Conservation (phyloP, 30 jellyfish, hydroid and myxozoan genomes). For the Sanderia malayensis region DNA sequence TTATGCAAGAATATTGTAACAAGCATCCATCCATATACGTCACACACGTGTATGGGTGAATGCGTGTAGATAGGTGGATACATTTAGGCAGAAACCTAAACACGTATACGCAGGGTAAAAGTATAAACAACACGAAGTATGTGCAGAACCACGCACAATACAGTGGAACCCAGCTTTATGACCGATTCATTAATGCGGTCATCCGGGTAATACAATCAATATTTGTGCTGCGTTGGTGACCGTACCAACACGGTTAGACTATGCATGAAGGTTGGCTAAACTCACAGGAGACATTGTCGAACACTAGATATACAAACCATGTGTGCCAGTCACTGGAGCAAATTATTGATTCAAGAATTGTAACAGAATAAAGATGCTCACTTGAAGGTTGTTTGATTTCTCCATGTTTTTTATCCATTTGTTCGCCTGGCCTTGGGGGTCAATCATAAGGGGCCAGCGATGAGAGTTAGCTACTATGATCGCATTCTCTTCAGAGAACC, state of each 20-base stretch:
- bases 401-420: constrained; percentile 69
- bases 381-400: constrained; percentile 47
- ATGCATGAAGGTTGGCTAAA: no score
- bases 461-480: constrained; percentile 60
- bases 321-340: background rate
- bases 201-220: background rate
- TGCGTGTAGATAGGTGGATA: no score
- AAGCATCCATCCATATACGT: no score
- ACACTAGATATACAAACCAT: background rate
- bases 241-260: background rate
- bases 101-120: no score
- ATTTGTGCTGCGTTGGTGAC: background rate
- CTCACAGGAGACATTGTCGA: background rate
- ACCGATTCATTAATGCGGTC: no score
- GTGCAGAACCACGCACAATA: no score
- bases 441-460: constrained; percentile 66
- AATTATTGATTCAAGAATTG: no score
- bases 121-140: no score
- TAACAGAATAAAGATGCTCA: no score
- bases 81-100: no score
- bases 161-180: no score
- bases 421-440: constrained; percentile 72
- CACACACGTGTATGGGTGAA: no score
- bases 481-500: constrained; percentile 63
- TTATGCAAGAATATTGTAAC: background rate